Evolutionary conservation across 2,113 vertebrate genomes (phyloP), one percentile per base, ranked within the genome.

Genomic region (Xiphias gladius): DNA sequence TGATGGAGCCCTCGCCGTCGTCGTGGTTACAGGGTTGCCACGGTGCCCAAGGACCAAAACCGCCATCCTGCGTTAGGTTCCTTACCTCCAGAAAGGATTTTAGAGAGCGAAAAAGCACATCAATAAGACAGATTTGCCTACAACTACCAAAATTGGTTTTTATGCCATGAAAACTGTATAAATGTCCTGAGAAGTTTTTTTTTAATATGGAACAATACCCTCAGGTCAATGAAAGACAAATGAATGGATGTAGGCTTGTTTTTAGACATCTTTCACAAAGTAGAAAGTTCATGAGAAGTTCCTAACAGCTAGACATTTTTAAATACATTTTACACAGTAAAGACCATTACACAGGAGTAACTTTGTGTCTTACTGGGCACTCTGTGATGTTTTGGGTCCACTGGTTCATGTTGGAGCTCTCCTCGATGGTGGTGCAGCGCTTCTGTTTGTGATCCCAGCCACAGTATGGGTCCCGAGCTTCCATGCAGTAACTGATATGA

Each of bases 401-500:
- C 76, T 97, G 97, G 57, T 94, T 96, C 97, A 99, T 97, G 92
- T 96, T 98, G 86, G 96, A 92, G 84, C 97, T 97, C 76, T 97
- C 96, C 93, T 98, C 97, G 63, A 98, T 92, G 0, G 97, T 97
- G 5, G 97, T 97, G 83, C 98, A 99, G 37, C 95, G 96, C 92
- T 95, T 97, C 94, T 96, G 95, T 70, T 96, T 95, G 76, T 92
- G 75, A 76, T 99, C 98, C 98, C 98, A 99, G 72, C 98, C 98
- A 24, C 98, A 99, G 50, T 99, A 99, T 2, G 98, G 98, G 89
- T 99, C 98, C 83, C 97, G 96, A 26, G 97, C 97, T 58, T 96
- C 96, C 81, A 97, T 89, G 88, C 98, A 99, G n/a, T 95, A 78
- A 50, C 98, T 99, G n/a, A 54, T 4, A 54, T 0, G 46, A 79